Percentiles rank a stretch among this genome's conserved stretches.
Evolutionary conservation across 2,888 invertebrate species (phyloP).

Genomic region (Liodrosophila aerea): DNA sequence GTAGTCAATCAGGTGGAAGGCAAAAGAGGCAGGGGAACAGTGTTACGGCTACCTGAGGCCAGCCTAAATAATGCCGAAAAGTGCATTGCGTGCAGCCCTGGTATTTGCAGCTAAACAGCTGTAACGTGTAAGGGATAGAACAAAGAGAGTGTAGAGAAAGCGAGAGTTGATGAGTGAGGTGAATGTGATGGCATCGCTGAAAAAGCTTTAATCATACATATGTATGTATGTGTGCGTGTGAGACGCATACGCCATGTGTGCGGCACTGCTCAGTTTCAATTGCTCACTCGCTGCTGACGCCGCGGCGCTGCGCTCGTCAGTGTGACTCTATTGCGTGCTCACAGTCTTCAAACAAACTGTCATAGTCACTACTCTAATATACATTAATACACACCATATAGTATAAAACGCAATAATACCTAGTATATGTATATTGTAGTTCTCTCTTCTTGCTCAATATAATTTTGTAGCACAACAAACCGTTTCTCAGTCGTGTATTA

Average conservation of each 20-base stretch:
- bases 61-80: slow-evolving; percentile 27
- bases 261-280: slow-evolving; percentile 58
- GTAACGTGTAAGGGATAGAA: slow-evolving; percentile 18
- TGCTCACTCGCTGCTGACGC: slow-evolving; percentile 60
- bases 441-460: slow-evolving; percentile 28
- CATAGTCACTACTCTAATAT: slow-evolving; percentile 23
- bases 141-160: slow-evolving; percentile 5
- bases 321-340: too few relatives aligned
- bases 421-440: slow-evolving; percentile 17
- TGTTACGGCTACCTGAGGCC: slow-evolving; percentile 10
- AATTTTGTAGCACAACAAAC: slow-evolving; percentile 23
- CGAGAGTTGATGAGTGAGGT: slow-evolving; percentile 6
- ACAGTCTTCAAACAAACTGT: slow-evolving; percentile 39
- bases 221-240: slow-evolving; percentile 24
- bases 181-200: too few relatives aligned
- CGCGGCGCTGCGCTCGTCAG: slow-evolving; percentile 34
- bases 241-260: slow-evolving; percentile 58
- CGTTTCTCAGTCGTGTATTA: slow-evolving; percentile 53
- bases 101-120: slow-evolving; percentile 49
- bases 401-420: slow-evolving; percentile 22
- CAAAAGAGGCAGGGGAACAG: neutral
- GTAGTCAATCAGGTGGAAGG: neutral
- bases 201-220: slow-evolving; percentile 49
- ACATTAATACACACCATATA: neutral
- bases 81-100: slow-evolving; percentile 34